Conservation (phyloP, 2,113 vertebrate genomes). For the Stigmatopora nigra region DNA sequence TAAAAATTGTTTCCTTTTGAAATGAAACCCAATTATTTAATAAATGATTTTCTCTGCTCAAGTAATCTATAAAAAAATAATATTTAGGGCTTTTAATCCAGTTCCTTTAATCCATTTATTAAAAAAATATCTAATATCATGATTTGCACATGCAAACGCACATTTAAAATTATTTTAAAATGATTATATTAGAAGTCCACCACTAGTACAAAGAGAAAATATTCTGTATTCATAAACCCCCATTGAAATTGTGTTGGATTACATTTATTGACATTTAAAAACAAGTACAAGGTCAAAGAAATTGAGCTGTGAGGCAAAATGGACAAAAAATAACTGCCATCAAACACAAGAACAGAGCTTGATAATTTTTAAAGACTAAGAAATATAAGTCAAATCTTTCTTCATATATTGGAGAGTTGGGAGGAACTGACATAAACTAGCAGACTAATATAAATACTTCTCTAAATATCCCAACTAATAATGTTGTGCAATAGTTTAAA, state of each 20-base stretch:
- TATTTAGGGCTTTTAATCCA: no score
- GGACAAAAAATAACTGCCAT: slow-evolving; percentile 15
- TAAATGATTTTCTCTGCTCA: no score
- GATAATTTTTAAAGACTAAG: slow-evolving; percentile 14
- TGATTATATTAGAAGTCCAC: no score
- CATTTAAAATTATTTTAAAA: no score
- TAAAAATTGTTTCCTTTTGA: no score
- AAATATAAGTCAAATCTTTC: slow-evolving; percentile 6
- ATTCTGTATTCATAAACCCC: no score
- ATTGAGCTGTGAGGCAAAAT: slow-evolving; percentile 24
- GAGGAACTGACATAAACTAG: neutral
- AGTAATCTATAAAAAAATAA: no score
- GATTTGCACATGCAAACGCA: no score
- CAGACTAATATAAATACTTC: slow-evolving; percentile 38
- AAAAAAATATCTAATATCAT: no score
- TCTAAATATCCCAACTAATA: slow-evolving; percentile 7
- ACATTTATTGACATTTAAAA: slow-evolving; percentile 58
- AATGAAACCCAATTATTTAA: no score
- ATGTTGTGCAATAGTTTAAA: neutral
- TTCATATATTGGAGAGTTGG: slow-evolving; percentile 12
- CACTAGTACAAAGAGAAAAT: no score
- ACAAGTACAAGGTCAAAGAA: slow-evolving; percentile 44
- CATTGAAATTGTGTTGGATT: slow-evolving; percentile 10
- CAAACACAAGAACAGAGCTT: slow-evolving; percentile 5
- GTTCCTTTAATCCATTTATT: no score